Conservation (phyloP, 2,113 vertebrate species). For the Mesitornis unicolor region DNA sequence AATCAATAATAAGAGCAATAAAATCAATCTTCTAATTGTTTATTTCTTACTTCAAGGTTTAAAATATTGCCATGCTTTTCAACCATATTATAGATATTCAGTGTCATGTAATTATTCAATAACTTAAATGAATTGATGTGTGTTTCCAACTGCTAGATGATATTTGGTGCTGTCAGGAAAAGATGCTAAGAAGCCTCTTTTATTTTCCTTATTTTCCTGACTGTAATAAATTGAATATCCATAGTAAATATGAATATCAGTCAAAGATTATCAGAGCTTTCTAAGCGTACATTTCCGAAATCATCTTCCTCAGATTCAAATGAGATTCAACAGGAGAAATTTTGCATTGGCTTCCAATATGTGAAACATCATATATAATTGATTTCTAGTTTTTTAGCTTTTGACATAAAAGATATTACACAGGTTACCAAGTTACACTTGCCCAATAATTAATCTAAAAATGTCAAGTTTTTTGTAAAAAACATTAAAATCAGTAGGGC, state of each 20-base stretch:
- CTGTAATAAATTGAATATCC: not conserved
- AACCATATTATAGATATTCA: not conserved
- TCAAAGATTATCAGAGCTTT: not conserved
- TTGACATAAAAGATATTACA: not conserved
- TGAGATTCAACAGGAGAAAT: not conserved
- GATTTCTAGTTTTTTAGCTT: not conserved
- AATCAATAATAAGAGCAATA: not conserved
- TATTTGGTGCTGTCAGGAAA: not conserved
- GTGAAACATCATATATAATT: not conserved
- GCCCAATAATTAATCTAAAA: not conserved
- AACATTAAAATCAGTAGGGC: not conserved
- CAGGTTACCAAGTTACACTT: not conserved
- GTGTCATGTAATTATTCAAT: not conserved
- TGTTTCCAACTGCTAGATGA: not conserved
- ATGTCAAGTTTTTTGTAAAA: not conserved
- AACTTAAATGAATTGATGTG: not conserved
- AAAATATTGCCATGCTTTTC: not conserved
- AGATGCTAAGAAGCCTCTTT: accelerated
- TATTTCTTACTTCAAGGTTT: not conserved
- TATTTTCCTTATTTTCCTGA: not conserved
- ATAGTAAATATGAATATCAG: not conserved
- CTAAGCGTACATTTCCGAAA: not conserved
- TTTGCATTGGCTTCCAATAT: not conserved
- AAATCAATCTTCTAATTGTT: not conserved
- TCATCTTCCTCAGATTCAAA: not conserved